Evolutionary conservation across 2,797 vertebrate species (phyloP).

Genomic region (Sebastes steindachneri): DNA sequence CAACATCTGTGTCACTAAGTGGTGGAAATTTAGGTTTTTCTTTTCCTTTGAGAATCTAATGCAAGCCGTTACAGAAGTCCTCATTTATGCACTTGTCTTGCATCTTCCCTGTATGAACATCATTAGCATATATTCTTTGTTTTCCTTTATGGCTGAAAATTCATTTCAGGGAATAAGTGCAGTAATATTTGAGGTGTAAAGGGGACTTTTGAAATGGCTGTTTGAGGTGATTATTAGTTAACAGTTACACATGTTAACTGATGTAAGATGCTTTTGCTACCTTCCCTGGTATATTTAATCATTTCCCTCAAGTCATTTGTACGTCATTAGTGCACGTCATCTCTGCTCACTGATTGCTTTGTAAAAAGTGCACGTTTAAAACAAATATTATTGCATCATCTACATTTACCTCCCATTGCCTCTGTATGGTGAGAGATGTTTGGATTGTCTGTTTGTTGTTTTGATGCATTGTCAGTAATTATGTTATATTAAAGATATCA

Average conservation of each 20-base stretch:
- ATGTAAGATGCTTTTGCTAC: slow-evolving; percentile 34
- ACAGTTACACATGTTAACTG: not conserved
- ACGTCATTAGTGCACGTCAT: slow-evolving; percentile 28
- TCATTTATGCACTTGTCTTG: not conserved
- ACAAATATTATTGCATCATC: not conserved
- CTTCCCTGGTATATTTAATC: not conserved
- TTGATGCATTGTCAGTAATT: slow-evolving; percentile 31
- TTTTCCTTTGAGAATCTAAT: not conserved
- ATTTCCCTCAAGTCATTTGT: slow-evolving; percentile 20
- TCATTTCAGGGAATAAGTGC: not conserved
- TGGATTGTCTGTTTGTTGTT: not conserved
- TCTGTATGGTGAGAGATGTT: slow-evolving; percentile 12
- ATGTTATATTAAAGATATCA: not conserved
- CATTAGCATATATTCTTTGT: not conserved
- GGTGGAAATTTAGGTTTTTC: slow-evolving; percentile 4
- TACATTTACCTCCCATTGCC: not conserved
- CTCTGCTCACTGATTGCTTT: slow-evolving; percentile 3
- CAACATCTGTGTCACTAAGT: slow-evolving; percentile 24
- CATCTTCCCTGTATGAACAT: not conserved
- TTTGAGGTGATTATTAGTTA: not conserved
- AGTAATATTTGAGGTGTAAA: not conserved
- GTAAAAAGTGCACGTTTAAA: slow-evolving; percentile 2
- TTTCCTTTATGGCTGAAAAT: not conserved
- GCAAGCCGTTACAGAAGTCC: slow-evolving; percentile 4
- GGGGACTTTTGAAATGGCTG: slow-evolving; percentile 7